Base-by-base conservation (phyloP, 2,888 invertebrate genomes). In the Pinctada fucata region DNA sequence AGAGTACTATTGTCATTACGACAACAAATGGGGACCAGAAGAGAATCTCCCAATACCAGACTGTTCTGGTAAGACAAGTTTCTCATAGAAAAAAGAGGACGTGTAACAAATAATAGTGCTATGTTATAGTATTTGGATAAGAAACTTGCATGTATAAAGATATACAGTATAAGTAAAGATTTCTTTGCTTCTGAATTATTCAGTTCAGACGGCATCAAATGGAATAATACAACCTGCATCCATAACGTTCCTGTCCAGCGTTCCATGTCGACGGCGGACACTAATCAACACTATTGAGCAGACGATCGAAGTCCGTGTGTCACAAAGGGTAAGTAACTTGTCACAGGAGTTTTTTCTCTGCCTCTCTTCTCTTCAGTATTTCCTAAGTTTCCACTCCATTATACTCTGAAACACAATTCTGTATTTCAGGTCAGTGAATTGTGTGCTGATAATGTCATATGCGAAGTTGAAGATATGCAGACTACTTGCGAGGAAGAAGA, bases 11-110 rank as follows among this genome's bases (percentile, higher is more conserved):
- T 93, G 93, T 85, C 90, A 91, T 48, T 92, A 92, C 79, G 92
- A 92, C 75, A 93, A 93, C 31, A 82, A 89, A 2, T 93, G 93
- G 93, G 83, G 86, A 70, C 93, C 93, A 1, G 77, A 85, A 31
- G 90, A 91, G 48, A 90, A 90, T 49, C 85, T 91, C 58, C 93
- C 91, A 1, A 93, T 94, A 82, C 95, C 95, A 0, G 95, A 95
- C 86, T 95, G 95, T 88, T 93, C 94, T 80, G 93, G 94, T 94
- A 85, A 31, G 8, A 31, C 3, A 73, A 45, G 5, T 52, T 63
- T 79, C 13, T 58, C 13, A 58, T 58, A 31, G 31, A 31, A 31
- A 31, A 31, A 31, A 31, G 31, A 31, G 31, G 31, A 31, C 31
- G 31, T 31, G 31, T 31, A 31, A 31, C 31, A 31, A 31, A 31